These are phyloP conservation scores for Aurelia sp. DNA, from an alignment of 30 jellyfish, hydroid and myxozoan species.

Conservation along the genomic window DNA sequence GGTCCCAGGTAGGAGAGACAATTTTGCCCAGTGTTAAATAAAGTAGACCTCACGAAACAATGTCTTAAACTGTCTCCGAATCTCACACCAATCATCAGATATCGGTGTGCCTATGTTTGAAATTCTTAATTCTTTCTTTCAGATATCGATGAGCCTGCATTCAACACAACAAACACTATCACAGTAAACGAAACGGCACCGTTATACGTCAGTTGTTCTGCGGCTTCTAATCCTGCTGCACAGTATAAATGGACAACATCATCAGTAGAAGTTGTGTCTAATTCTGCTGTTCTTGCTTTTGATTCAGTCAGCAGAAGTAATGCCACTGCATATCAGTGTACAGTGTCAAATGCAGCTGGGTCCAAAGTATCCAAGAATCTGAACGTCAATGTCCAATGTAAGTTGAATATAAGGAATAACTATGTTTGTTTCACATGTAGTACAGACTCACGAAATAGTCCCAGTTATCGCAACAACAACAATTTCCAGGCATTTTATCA, in stretches of 20 bases:
- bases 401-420: not conserved
- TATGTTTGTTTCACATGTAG: no score
- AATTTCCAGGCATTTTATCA: no score
- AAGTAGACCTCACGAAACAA: no score
- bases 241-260: not conserved
- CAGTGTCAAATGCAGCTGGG: conserved; percentile 48
- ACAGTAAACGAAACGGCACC: conserved; percentile 17
- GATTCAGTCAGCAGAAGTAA: conserved; percentile 9
- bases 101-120: no score
- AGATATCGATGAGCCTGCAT: no score
- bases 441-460: no score
- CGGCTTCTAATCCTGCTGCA: conserved; percentile 19
- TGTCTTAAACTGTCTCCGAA: no score
- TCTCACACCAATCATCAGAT: no score
- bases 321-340: conserved; percentile 29
- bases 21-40: no score
- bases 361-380: not conserved
- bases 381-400: conserved; percentile 28
- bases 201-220: conserved; percentile 12
- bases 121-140: no score
- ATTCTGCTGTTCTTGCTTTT: not conserved
- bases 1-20: no score
- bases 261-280: not conserved
- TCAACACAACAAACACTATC: conserved; percentile 3
- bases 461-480: no score